These are phyloP conservation scores for Dipus sagitta DNA, from an alignment of 2,797 vertebrate genomes.

Conservation along the genomic window DNA sequence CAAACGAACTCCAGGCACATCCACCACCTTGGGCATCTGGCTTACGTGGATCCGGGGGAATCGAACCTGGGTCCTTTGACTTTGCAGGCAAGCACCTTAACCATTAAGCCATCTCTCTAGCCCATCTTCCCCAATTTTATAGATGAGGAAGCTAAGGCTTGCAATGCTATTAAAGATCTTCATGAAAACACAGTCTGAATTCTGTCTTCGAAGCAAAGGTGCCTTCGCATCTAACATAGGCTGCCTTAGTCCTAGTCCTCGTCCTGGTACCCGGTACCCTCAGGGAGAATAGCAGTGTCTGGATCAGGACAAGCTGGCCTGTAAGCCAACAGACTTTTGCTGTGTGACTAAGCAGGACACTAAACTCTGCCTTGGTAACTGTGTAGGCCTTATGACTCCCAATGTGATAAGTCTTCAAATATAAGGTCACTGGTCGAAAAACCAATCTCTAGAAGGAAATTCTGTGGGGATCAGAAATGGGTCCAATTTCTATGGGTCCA, in stretches of 20 bases:
- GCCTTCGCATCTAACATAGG: slow-evolving; percentile 16
- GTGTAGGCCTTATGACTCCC: background rate
- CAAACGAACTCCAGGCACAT: no score
- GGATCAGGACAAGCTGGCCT: background rate
- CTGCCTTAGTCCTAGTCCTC: background rate
- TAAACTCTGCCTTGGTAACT: background rate
- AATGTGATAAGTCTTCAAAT: background rate
- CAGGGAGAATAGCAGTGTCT: background rate
- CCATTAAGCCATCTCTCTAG: no score
- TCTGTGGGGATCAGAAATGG: background rate
- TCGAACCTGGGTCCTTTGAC: no score
- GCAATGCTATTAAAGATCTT: background rate
- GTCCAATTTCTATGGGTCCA: background rate
- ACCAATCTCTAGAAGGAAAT: slow-evolving; percentile 20
- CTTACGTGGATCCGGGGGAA: no score
- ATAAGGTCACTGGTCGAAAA: background rate
- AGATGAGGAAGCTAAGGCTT: slow-evolving; percentile 8
- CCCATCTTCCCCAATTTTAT: background rate
- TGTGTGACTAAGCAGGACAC: background rate
- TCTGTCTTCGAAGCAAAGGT: background rate
- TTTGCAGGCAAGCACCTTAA: no score
- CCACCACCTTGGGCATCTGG: no score
- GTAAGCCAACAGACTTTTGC: background rate
- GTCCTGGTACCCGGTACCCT: no score
- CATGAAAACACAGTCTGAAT: slow-evolving; percentile 18